Percentiles rank a stretch among this genome's conserved stretches.
Evolutionary conservation across 2,888 invertebrate genomes (phyloP).

Genomic region (Thecocarcelia acutangulata): DNA sequence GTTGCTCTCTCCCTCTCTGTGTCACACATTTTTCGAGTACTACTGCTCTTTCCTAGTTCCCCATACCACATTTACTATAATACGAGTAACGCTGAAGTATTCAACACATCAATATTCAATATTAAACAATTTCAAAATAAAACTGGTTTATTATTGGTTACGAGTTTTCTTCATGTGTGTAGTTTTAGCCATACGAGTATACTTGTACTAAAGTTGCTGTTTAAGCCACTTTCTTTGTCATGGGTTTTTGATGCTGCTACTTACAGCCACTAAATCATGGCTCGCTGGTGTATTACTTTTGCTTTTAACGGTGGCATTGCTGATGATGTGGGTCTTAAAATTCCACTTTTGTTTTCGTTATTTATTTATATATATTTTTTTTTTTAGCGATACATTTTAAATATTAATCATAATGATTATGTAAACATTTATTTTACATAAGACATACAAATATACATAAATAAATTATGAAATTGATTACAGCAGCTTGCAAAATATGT

Average conservation of each 20-base stretch:
- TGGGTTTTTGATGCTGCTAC: constrained; percentile 18
- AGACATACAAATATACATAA: not conserved
- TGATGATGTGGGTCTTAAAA: constrained; percentile 22
- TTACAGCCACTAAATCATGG: constrained; percentile 1
- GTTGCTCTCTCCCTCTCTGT: not conserved
- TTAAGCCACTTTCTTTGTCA: constrained; percentile 56
- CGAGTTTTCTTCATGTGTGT: not conserved
- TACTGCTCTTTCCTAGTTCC: not conserved
- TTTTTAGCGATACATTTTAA: constrained; percentile 3
- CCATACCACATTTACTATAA: constrained; percentile 14
- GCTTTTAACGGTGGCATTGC: constrained; percentile 6
- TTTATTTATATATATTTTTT: constrained; percentile 2
- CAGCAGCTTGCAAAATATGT: too few species aligned
- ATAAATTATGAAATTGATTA: not conserved
- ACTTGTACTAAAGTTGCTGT: constrained; percentile 24
- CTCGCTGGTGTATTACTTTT: not conserved
- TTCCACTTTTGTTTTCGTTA: constrained; percentile 39
- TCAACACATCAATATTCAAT: not conserved
- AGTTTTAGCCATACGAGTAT: not conserved
- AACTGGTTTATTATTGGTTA: constrained; percentile 23
- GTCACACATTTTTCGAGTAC: too few species aligned
- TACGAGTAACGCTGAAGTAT: too few species aligned
- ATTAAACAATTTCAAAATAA: not conserved
- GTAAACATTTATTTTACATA: constrained; percentile 32
- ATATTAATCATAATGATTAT: constrained; percentile 42